Conservation (phyloP, 2,888 invertebrate genomes). For the Elegia similella region DNA sequence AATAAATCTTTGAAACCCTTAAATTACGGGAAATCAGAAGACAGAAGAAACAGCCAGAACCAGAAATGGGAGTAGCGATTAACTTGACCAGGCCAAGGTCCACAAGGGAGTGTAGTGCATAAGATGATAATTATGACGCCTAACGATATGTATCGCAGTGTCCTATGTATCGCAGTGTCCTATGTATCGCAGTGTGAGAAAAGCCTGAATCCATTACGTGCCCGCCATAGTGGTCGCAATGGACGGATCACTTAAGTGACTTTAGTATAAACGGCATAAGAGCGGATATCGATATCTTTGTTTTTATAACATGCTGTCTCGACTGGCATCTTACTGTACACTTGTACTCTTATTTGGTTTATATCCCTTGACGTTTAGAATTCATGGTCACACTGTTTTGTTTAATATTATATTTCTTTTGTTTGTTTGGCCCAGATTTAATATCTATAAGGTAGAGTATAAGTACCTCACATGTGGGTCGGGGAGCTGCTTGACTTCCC, state of each 20-base stretch:
- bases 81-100: too few species aligned
- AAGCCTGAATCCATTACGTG: constrained; percentile 23
- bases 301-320: constrained; percentile 12
- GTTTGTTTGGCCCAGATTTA: not conserved
- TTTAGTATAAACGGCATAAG: constrained; percentile 5
- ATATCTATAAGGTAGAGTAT: not conserved
- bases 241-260: constrained; percentile 17
- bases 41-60: too few species aligned
- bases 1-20: too few species aligned
- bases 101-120: too few species aligned
- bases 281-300: constrained; percentile 15
- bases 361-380: not conserved
- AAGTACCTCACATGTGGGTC: too few species aligned
- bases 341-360: not conserved
- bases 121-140: too few species aligned
- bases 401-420: not conserved
- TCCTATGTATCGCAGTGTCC: too few species aligned
- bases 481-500: too few species aligned
- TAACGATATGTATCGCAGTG: too few species aligned
- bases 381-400: not conserved
- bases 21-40: too few species aligned
- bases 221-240: constrained; percentile 19
- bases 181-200: not conserved
- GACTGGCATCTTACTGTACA: not conserved
- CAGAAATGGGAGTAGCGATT: too few species aligned